Base-by-base conservation (phyloP, 1,140 invertebrate species). In the Macrostomum lignano region DNA sequence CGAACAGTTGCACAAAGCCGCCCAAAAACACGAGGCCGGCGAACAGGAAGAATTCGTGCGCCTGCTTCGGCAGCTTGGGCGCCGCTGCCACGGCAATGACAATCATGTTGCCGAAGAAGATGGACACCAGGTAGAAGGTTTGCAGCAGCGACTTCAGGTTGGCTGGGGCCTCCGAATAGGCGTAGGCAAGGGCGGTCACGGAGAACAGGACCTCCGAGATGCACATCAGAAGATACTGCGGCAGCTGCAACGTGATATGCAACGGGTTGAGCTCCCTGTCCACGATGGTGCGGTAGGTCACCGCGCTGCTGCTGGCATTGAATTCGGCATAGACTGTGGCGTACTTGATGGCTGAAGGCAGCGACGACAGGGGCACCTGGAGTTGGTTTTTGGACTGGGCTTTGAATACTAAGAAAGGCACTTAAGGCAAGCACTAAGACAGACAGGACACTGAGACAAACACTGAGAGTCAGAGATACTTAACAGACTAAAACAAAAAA, bases 71-170 rank as follows among this genome's bases (percentile, higher is more conserved):
- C 23, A 53, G 39, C 9, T 46, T 31, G 7, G 37, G 19, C 3
- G 64, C 52, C 52, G 73, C 70, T 5, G 78, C 71, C 21, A 91
- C 65, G 14, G 88, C 66, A 2, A 88, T 69, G 5, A 78, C 74
- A 32, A 93, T 67, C 3, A 86, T 51, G 54, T 93, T 86, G 15
- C 84, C 84, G 45, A 81, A 64, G 1, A 81, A 74, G 6, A 73
- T 72, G 0, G 78, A 82, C 0, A 91, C 48, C 17, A 84, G 58
- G 74, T 78, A 93, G 2, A 67, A 66, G 3, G 82, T 76, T 48
- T 77, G 71, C 15, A 94, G 50, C 1, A 93, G 67, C 0, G 79
- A 75, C 47, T 82, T 88, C 78, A 91, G 84, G 37, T 68, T 72
- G n/a, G 58, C 49, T 1, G 81, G 81, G 0, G 79, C 73, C 64